phyloP scores from a whole-genome alignment of 2,797 vertebrate species.

The Scarus forsteni region DNA sequence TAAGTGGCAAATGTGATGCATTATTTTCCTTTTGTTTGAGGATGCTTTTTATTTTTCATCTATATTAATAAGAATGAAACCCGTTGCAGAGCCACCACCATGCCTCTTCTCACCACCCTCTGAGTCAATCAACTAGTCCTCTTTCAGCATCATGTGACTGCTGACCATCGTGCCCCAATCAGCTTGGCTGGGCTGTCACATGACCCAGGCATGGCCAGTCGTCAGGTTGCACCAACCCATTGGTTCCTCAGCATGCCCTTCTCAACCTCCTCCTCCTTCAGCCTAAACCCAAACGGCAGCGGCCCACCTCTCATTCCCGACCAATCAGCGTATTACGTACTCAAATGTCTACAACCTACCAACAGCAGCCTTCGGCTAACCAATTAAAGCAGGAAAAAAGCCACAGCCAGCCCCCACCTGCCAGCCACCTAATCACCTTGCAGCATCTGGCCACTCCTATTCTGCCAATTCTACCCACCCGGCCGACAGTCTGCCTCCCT shows the following conservation, averaged over 20 bases:
- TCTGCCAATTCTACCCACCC: constrained; percentile 99
- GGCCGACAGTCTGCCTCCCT: constrained; percentile 99
- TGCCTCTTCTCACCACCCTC: constrained; percentile 99
- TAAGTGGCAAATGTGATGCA: constrained; percentile 88
- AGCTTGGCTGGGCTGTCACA: constrained; percentile 99
- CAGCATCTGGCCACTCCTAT: constrained; percentile 99
- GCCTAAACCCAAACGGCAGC: constrained; percentile 99
- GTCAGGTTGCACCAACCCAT: constrained; percentile 99
- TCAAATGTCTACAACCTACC: constrained; percentile 99
- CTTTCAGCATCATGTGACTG: constrained; percentile 99
- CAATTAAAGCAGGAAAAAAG: constrained; percentile 99
- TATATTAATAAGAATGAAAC: constrained; percentile 99
- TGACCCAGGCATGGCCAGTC: constrained; percentile 99
- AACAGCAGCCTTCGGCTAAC: constrained; percentile 99
- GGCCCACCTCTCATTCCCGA: constrained; percentile 99
- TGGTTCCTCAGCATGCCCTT: constrained; percentile 99
- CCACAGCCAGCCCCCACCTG: constrained; percentile 97
- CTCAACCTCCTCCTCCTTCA: constrained; percentile 98
- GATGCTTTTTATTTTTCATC: constrained; percentile 95
- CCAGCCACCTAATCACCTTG: constrained; percentile 99
- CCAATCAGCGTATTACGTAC: constrained; percentile 99
- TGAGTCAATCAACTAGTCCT: constrained; percentile 99
- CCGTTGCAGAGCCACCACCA: constrained; percentile 99
- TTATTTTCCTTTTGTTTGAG: constrained; percentile 91
- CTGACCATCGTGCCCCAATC: constrained; percentile 99